Evolutionary conservation across 1,140 invertebrate species (phyloP).

Genomic region (Aphidius ervi): DNA sequence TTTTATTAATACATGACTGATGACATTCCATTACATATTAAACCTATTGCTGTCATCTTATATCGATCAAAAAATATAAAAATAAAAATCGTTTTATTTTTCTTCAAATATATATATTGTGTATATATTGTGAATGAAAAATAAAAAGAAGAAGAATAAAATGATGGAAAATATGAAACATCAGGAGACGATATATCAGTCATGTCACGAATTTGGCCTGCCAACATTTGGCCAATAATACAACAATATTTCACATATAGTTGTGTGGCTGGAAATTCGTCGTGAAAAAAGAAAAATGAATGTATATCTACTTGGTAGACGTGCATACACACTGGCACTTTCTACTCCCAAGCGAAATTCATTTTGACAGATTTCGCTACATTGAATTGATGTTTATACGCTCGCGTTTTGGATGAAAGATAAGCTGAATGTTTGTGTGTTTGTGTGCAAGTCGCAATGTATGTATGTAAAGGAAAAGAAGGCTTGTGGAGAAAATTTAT

Average conservation of each 20-base stretch:
- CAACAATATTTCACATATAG: slow-evolving; percentile 53
- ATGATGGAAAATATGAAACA: slow-evolving; percentile 17
- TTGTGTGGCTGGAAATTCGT: slow-evolving; percentile 38
- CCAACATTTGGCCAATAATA: slow-evolving; percentile 40
- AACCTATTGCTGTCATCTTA: too few species aligned
- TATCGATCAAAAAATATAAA: too few species aligned
- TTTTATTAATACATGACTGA: too few species aligned
- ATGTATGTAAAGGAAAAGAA: too few species aligned
- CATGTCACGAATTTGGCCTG: slow-evolving; percentile 8
- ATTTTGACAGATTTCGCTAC: slow-evolving; percentile 55
- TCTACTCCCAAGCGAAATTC: slow-evolving; percentile 40
- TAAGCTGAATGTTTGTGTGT: slow-evolving; percentile 27
- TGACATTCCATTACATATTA: too few species aligned
- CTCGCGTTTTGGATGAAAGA: slow-evolving; percentile 42
- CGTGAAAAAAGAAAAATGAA: slow-evolving; percentile 49
- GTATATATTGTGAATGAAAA: too few species aligned
- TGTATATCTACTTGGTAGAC: not conserved
- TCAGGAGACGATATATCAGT: slow-evolving; percentile 23
- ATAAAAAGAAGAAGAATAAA: too few species aligned
- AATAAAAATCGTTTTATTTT: too few species aligned
- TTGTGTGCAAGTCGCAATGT: not conserved
- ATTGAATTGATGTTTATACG: slow-evolving; percentile 53
- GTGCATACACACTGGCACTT: slow-evolving; percentile 8
- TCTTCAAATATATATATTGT: too few species aligned
- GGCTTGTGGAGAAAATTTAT: not conserved